Percentiles rank a stretch among this genome's conserved stretches.
Evolutionary conservation across 2,113 vertebrate genomes (phyloP).

Genomic region (Kryptolebias marmoratus): DNA sequence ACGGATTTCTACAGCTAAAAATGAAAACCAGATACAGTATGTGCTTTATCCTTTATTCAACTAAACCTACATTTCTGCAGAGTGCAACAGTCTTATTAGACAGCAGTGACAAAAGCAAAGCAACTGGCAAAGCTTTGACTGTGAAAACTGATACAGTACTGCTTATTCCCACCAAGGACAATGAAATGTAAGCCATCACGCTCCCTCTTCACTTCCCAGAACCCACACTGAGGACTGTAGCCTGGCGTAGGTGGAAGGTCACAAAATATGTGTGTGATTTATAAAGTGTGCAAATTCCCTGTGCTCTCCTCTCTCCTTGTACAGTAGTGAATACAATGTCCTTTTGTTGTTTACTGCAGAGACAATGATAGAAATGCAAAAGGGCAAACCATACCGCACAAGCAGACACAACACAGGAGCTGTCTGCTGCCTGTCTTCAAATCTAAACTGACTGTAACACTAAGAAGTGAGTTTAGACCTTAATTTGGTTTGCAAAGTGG

Average conservation of each 20-base stretch:
- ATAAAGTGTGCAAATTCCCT: constrained; percentile 34
- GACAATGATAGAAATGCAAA: constrained; percentile 37
- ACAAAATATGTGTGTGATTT: constrained; percentile 51
- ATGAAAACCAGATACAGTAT: too few relatives aligned
- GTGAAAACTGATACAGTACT: constrained; percentile 73
- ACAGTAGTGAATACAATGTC: constrained; percentile 35
- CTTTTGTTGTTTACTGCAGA: constrained; percentile 26
- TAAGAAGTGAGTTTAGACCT: constrained; percentile 38
- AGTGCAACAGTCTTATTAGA: constrained; percentile 63
- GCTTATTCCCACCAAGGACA: constrained; percentile 79
- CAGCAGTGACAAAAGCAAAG: constrained; percentile 69
- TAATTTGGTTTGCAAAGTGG: constrained; percentile 8
- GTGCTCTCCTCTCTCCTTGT: constrained; percentile 37
- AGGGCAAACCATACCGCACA: constrained; percentile 34
- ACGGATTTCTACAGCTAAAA: too few relatives aligned
- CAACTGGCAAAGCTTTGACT: constrained; percentile 74
- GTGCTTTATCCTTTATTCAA: too few relatives aligned
- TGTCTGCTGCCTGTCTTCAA: constrained; percentile 20
- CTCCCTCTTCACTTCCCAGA: constrained; percentile 74
- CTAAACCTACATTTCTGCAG: constrained; percentile 31
- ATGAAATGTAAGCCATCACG: constrained; percentile 77
- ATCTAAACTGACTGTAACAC: constrained; percentile 33
- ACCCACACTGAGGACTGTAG: constrained; percentile 68
- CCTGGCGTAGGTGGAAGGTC: constrained; percentile 68
- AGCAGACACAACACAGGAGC: constrained; percentile 48